Conservation (phyloP, 2,888 invertebrate genomes). For the Athripsodes cinereus region DNA sequence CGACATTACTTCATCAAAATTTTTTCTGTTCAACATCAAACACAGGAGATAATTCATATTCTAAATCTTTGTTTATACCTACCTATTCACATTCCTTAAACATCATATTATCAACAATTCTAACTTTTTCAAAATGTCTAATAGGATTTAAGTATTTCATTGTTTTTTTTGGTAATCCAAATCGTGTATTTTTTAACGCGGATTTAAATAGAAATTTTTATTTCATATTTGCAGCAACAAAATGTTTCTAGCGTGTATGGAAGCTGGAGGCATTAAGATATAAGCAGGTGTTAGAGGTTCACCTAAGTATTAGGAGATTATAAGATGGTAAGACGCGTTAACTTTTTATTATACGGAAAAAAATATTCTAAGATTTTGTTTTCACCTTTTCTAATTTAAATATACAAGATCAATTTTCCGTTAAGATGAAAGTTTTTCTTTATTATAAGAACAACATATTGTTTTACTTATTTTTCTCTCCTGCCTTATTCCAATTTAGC, state of each 20-base stretch:
- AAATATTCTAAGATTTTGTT: constrained; percentile 2
- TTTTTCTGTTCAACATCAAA: no score
- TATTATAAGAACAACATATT: not conserved
- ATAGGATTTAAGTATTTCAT: no score
- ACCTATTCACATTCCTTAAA: no score
- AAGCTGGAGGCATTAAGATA: not conserved
- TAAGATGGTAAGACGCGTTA: not conserved
- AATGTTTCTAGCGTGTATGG: not conserved
- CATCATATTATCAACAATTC: no score
- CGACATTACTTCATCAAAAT: no score
- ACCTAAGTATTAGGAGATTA: constrained; percentile 1
- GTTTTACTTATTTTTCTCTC: not conserved
- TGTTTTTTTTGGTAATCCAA: no score
- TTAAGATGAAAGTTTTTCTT: not conserved
- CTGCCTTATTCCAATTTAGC: not conserved
- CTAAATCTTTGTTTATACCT: no score
- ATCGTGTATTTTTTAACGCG: no score
- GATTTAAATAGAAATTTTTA: no score
- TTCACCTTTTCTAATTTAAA: not conserved
- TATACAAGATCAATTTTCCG: not conserved
- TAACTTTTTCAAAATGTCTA: no score
- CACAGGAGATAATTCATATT: no score
- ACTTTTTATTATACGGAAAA: constrained; percentile 1
- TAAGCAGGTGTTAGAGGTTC: not conserved
- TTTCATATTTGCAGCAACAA: no score